Percentiles rank a stretch among this genome's conserved stretches.
phyloP scores from a whole-genome alignment of 2,113 vertebrate genomes.

The Heterocephalus glaber region DNA sequence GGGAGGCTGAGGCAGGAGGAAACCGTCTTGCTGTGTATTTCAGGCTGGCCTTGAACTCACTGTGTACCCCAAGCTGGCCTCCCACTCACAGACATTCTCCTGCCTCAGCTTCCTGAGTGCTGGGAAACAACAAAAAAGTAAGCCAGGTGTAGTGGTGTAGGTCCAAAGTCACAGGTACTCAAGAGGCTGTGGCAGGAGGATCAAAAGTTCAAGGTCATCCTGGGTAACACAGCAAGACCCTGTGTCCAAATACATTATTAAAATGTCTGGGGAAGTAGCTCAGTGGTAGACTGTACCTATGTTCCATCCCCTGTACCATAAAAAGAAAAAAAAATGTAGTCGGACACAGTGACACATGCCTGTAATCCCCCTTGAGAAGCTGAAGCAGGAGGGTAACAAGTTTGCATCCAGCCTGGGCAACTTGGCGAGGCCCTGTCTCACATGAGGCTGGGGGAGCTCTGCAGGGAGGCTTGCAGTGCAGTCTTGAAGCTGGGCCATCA shows the following conservation, averaged over 20 bases:
- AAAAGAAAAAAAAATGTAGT: not conserved
- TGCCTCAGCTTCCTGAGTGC: not conserved
- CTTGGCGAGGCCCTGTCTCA: not conserved
- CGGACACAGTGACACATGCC: not conserved
- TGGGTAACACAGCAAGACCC: not conserved
- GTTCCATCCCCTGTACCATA: not conserved
- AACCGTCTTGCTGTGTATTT: not conserved
- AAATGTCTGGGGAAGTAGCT: not conserved
- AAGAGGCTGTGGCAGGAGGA: not conserved
- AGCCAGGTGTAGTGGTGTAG: no score
- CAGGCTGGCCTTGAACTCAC: not conserved
- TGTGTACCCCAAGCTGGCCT: not conserved
- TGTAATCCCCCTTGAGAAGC: not conserved
- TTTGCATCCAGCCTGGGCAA: not conserved
- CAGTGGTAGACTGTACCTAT: not conserved
- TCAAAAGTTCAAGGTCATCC: not conserved
- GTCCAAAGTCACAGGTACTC: not conserved
- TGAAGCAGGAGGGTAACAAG: not conserved
- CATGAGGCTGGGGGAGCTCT: not conserved
- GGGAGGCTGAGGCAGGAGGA: not conserved
- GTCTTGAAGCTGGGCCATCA: not conserved
- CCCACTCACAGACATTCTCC: not conserved
- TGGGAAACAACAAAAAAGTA: not conserved
- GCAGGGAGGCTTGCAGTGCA: not conserved
- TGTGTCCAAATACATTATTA: not conserved